Evolutionary conservation across 2,797 vertebrate species (phyloP).

Genomic region (Phataginus tetradactyla): DNA sequence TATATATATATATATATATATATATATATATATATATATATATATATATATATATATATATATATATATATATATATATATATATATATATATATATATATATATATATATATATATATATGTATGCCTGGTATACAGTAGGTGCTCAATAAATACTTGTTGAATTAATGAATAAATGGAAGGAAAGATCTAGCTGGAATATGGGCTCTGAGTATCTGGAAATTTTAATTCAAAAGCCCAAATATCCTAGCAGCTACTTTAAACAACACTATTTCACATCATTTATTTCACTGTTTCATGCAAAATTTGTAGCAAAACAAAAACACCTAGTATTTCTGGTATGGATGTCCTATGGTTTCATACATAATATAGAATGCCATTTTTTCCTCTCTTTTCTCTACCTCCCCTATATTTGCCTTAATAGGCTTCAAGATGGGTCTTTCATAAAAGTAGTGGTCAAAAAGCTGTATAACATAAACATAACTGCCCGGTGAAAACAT

Average conservation of each 20-base stretch:
- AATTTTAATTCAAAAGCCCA: background rate
- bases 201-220: background rate
- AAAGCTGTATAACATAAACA: background rate
- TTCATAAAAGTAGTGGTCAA: background rate
- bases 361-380: background rate
- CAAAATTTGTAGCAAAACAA: background rate
- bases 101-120: no score
- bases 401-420: background rate
- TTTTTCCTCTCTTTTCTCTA: conserved; percentile 4
- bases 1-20: no score
- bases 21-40: no score
- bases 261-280: background rate
- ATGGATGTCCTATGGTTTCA: background rate
- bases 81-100: no score
- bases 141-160: background rate
- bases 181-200: background rate
- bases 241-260: conserved; percentile 10
- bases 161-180: conserved; percentile 15
- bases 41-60: no score
- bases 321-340: background rate
- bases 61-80: no score
- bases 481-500: background rate
- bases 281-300: background rate
- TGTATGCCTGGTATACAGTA: background rate
- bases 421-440: no score